Conservation (phyloP, 2,797 vertebrate species). For the Aphelocoma californica region DNA sequence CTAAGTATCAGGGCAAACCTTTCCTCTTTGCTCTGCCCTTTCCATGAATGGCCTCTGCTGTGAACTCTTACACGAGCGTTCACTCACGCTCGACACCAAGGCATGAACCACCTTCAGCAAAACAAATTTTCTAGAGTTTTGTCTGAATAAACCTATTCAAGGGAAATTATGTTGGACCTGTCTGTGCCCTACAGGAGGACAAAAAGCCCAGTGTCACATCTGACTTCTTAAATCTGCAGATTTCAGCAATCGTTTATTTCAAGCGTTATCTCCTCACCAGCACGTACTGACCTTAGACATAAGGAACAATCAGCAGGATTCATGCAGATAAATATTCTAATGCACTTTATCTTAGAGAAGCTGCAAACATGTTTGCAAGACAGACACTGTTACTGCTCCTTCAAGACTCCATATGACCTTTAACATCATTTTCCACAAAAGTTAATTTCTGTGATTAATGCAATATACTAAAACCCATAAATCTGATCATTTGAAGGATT, state of each 20-base stretch:
- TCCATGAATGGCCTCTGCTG: neutral
- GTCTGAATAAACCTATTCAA: neutral
- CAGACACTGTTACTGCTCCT: conserved; percentile 59
- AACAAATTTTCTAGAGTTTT: neutral
- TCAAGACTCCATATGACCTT: conserved; percentile 70
- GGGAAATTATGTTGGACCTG: neutral
- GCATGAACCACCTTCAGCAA: neutral
- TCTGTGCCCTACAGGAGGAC: neutral
- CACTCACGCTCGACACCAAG: accelerated
- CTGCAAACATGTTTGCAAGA: conserved; percentile 39
- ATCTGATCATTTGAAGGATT: conserved; percentile 74
- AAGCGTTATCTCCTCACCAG: neutral
- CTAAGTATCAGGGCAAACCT: neutral
- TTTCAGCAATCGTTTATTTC: conserved; percentile 4
- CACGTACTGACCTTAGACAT: neutral
- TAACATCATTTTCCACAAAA: conserved; percentile 75
- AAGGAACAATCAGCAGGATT: conserved; percentile 23
- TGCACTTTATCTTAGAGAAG: conserved; percentile 16
- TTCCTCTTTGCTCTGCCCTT: neutral
- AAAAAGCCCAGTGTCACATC: neutral
- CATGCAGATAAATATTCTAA: conserved; percentile 29
- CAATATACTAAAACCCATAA: conserved; percentile 69
- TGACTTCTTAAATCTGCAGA: conserved; percentile 3
- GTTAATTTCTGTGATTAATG: conserved; percentile 81
- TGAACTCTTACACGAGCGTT: neutral